Evolutionary conservation across 1,140 invertebrate species (phyloP).

Genomic region (Laupala kohalensis): DNA sequence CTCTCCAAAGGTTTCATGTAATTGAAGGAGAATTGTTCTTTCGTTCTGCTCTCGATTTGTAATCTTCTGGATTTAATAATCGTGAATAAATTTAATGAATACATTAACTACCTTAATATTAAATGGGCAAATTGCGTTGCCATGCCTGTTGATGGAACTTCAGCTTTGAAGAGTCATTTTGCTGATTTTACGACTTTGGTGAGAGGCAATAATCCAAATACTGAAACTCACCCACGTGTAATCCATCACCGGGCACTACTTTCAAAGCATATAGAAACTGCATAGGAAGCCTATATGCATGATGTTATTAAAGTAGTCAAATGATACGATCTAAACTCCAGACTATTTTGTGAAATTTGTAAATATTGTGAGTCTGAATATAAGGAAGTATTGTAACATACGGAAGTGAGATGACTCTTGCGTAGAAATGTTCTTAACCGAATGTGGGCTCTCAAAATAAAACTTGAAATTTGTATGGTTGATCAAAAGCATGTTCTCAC

Average conservation of each 20-base stretch:
- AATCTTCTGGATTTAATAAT: background rate
- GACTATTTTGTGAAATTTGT: constrained; percentile 21
- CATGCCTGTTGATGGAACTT: background rate
- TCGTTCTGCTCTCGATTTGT: background rate
- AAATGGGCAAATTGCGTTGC: background rate
- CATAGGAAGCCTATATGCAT: constrained; percentile 2
- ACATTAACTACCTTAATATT: background rate
- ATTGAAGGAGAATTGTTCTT: background rate
- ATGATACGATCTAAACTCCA: constrained; percentile 19
- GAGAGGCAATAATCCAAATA: background rate
- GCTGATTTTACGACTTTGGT: background rate
- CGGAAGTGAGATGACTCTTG: constrained; percentile 20
- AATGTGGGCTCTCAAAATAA: constrained; percentile 16
- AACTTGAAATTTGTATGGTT: constrained; percentile 19
- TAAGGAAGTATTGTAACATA: constrained; percentile 22
- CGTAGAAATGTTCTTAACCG: constrained; percentile 20
- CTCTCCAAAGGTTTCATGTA: background rate
- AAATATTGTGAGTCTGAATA: constrained; percentile 20
- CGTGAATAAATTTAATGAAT: background rate
- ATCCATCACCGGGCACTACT: constrained; percentile 3
- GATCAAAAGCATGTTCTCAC: constrained; percentile 19
- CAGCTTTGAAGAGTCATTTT: background rate
- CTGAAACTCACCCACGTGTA: background rate
- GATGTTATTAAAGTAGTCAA: constrained; percentile 13
- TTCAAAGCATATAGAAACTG: background rate